A percentile compares a stretch with the other conserved stretches of the same genome.
Conservation (phyloP, 2,888 invertebrate genomes). For the Limenitis camilla region DNA sequence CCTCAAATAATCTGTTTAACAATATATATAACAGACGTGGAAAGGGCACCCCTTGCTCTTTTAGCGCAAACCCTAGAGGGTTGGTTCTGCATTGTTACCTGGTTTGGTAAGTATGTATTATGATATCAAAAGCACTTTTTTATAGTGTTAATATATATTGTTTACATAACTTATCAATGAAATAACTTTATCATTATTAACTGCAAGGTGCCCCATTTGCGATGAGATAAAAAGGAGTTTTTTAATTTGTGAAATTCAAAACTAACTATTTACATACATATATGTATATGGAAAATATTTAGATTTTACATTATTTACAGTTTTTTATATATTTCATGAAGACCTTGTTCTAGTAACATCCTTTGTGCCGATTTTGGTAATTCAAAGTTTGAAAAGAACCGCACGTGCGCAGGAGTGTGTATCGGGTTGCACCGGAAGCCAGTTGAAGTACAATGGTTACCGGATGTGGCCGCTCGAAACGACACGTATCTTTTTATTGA, state of each 20-base stretch:
- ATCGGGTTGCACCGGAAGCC: constrained; percentile 73
- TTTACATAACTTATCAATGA: no score
- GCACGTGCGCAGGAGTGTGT: constrained; percentile 74
- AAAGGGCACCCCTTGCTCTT: constrained; percentile 66
- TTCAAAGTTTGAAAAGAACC: constrained; percentile 65
- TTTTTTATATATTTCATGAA: constrained; percentile 4
- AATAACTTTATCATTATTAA: no score
- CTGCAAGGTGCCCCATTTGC: no score
- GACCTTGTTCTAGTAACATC: constrained; percentile 27
- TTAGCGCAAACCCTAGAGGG: constrained; percentile 53
- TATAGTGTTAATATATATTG: constrained; percentile 3
- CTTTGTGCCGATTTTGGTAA: constrained; percentile 56
- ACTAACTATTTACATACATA: no score
- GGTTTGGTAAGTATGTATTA: constrained; percentile 39
- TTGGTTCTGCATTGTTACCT: constrained; percentile 48
- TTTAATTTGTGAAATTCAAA: no score
- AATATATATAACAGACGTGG: constrained; percentile 48
- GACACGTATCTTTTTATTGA: constrained; percentile 74
- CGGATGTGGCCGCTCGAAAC: constrained; percentile 72
- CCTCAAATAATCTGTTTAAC: constrained; percentile 45
- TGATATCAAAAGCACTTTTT: constrained; percentile 35
- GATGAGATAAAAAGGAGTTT: no score
- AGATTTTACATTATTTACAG: constrained; percentile 57
- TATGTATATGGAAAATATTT: constrained; percentile 69
- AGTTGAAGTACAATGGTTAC: constrained; percentile 66